Percentiles rank a stretch among this genome's conserved stretches.
Evolutionary conservation across 2,888 invertebrate species (phyloP).

Genomic region (Drosophila aldrichi): DNA sequence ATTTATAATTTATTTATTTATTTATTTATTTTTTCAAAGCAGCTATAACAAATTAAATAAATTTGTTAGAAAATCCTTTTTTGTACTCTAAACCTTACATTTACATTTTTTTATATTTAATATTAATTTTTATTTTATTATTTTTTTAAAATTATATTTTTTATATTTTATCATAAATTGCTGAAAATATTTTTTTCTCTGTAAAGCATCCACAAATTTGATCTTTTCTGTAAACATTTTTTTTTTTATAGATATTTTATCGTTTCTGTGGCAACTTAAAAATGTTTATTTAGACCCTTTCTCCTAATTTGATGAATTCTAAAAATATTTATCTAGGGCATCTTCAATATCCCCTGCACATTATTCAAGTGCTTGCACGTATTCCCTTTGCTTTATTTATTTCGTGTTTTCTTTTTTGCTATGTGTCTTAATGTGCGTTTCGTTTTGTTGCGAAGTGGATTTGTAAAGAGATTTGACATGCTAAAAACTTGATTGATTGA

Average conservation of each 20-base stretch:
- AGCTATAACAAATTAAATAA: neutral
- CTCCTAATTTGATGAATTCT: conserved; percentile 1
- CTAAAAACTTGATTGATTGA: conserved; percentile 80
- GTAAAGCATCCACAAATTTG: neutral
- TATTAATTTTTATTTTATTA: too few relatives aligned
- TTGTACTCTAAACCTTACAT: neutral
- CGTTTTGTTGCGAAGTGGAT: conserved; percentile 67
- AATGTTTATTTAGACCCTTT: conserved; percentile 6
- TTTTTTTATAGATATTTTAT: too few relatives aligned
- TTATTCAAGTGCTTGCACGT: conserved; percentile 18
- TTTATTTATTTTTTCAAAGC: neutral
- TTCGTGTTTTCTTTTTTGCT: neutral
- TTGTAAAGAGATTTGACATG: conserved; percentile 77
- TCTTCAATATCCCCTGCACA: conserved; percentile 10
- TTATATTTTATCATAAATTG: neutral
- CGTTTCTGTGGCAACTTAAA: neutral
- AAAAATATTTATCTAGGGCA: conserved; percentile 27
- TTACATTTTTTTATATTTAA: neutral
- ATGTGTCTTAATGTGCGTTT: conserved; percentile 51
- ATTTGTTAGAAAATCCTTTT: neutral
- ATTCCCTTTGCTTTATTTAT: conserved; percentile 7
- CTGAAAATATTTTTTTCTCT: neutral
- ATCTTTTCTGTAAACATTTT: neutral
- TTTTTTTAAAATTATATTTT: too few relatives aligned
- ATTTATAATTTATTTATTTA: too few relatives aligned